Evolutionary conservation across 2,113 vertebrate species (phyloP).

Genomic region (Nerophis ophidion): DNA sequence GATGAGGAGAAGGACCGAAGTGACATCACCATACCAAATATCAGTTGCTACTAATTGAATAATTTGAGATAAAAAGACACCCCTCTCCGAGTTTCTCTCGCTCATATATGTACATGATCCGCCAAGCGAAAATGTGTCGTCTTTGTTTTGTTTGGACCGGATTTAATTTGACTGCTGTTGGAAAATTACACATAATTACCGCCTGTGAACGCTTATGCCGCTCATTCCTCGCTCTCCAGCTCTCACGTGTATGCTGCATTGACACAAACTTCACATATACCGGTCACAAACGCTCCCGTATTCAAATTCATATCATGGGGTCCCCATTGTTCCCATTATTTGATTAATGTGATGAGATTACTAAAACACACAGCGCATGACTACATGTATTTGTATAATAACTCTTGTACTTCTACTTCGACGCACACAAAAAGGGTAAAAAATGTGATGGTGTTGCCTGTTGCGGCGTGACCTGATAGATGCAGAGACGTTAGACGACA

Average conservation of each 20-base stretch:
- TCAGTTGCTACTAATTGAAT: constrained; percentile 54
- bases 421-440: no score
- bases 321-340: neutral
- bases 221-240: constrained; percentile 51
- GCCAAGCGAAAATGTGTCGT: constrained; percentile 59
- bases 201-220: constrained; percentile 69
- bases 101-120: constrained; percentile 28
- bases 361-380: neutral
- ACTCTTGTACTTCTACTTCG: no score
- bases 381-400: no score
- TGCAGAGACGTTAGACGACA: no score
- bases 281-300: neutral
- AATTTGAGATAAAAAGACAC: constrained; percentile 12
- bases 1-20: constrained; percentile 20
- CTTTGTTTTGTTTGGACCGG: constrained; percentile 71
- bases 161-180: constrained; percentile 70
- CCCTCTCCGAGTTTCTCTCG: constrained; percentile 16
- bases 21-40: constrained; percentile 23
- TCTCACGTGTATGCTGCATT: constrained; percentile 42
- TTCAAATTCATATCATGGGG: neutral
- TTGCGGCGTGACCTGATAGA: no score
- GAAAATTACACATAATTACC: constrained; percentile 75
- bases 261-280: constrained; percentile 4
- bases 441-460: no score
- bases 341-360: neutral